A percentile compares a stretch with the other conserved stretches of the same genome.
phyloP scores from a whole-genome alignment of 2,113 vertebrate genomes.

The Lophotis ruficrista region DNA sequence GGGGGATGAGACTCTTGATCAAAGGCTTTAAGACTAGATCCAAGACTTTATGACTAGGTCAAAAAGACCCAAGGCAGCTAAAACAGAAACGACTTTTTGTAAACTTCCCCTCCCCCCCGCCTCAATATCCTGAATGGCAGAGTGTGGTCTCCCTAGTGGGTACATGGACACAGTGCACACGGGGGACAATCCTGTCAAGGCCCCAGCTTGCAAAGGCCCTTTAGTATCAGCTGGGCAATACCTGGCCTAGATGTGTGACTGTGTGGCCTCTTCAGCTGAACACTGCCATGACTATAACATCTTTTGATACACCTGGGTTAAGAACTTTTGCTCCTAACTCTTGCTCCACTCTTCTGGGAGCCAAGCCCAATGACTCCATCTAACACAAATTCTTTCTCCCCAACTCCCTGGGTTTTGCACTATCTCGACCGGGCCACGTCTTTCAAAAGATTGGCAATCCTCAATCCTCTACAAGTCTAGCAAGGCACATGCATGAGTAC shows the following conservation, averaged over 20 bases:
- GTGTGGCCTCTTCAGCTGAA: accelerated
- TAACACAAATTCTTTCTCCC: background rate
- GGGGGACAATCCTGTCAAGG: background rate
- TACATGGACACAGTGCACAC: accelerated
- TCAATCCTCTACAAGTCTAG: background rate
- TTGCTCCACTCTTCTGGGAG: background rate
- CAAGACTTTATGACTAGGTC: background rate
- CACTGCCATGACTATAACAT: accelerated
- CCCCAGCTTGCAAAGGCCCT: background rate
- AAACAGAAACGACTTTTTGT: background rate
- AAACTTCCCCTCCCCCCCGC: background rate
- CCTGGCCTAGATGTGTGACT: background rate
- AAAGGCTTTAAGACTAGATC: background rate
- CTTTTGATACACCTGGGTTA: background rate
- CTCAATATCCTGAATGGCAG: accelerated
- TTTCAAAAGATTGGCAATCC: accelerated
- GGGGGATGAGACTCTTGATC: background rate
- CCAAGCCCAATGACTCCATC: background rate
- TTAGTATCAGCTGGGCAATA: background rate
- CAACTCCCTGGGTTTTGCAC: background rate
- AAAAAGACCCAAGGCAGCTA: background rate
- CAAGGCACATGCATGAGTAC: too few species aligned
- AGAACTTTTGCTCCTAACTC: background rate
- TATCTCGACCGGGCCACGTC: accelerated
- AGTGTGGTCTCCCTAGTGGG: too few species aligned